Percentiles rank a stretch among this genome's conserved stretches.
These are phyloP conservation scores for Indri indri DNA, from an alignment of 2,113 vertebrate species.

Conservation along the genomic window DNA sequence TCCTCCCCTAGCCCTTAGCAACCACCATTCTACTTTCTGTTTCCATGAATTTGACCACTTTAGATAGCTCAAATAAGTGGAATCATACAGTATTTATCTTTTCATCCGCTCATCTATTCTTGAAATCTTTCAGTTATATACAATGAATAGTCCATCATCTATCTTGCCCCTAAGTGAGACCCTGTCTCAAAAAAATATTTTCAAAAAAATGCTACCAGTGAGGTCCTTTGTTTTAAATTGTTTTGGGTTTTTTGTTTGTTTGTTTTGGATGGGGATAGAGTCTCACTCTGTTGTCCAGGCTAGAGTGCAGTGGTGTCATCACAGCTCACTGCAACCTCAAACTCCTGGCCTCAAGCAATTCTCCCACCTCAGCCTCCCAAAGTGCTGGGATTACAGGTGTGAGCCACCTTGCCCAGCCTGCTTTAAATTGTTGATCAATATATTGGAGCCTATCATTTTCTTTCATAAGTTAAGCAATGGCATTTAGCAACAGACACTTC, in stretches of 20 bases:
- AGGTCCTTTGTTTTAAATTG: not conserved
- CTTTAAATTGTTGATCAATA: not conserved
- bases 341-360: too few relatives aligned
- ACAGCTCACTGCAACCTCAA: too few relatives aligned
- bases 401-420: too few relatives aligned
- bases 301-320: too few relatives aligned
- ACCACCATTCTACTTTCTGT: not conserved
- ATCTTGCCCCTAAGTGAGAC: not conserved
- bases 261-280: too few relatives aligned
- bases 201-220: not conserved
- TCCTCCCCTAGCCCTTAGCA: not conserved
- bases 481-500: not conserved
- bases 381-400: too few relatives aligned
- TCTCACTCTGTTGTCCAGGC: too few relatives aligned
- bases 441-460: not conserved
- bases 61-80: not conserved
- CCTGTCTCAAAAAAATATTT: too few relatives aligned
- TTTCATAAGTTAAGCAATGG: not conserved
- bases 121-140: not conserved
- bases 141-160: not conserved
- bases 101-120: not conserved
- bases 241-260: too few relatives aligned
- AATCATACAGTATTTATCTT: not conserved
- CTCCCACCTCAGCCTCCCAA: too few relatives aligned
- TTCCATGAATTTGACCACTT: not conserved